Conservation (phyloP, 2,113 vertebrate genomes). For the Vanacampus margaritifer region DNA sequence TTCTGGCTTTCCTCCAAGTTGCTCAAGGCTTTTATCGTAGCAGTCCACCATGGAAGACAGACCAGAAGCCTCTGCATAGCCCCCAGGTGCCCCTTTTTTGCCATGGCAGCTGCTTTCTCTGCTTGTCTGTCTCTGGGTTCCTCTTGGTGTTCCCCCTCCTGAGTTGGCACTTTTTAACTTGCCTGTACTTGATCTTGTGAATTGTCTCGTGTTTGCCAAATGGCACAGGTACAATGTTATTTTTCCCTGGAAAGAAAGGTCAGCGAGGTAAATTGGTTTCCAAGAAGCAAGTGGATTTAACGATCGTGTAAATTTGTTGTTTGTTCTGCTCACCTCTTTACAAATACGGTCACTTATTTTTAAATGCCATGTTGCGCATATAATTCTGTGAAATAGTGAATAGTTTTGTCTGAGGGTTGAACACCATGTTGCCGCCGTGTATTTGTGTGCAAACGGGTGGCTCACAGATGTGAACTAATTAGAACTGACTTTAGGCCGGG, state of each 20-base stretch:
- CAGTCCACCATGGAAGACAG: slow-evolving; percentile 39
- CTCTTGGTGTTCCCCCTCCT: slow-evolving; percentile 8
- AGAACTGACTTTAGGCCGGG: slow-evolving; percentile 52
- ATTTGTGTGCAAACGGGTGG: slow-evolving; percentile 47
- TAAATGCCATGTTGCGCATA: not conserved
- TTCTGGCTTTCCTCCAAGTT: slow-evolving; percentile 48
- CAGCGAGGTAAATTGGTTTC: slow-evolving; percentile 1
- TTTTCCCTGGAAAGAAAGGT: slow-evolving; percentile 1
- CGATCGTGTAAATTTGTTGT: not conserved
- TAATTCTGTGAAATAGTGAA: not conserved
- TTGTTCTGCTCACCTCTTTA: not conserved
- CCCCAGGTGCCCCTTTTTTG: slow-evolving; percentile 59
- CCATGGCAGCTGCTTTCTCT: slow-evolving; percentile 45
- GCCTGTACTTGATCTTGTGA: slow-evolving; percentile 1
- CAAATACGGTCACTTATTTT: too few relatives aligned
- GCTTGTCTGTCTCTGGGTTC: slow-evolving; percentile 28
- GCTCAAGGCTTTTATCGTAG: slow-evolving; percentile 49
- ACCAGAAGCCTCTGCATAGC: slow-evolving; percentile 35
- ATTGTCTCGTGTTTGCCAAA: slow-evolving; percentile 11
- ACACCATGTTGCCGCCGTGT: slow-evolving; percentile 24
- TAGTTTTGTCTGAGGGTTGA: slow-evolving; percentile 14
- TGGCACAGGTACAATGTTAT: not conserved
- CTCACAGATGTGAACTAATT: slow-evolving; percentile 55
- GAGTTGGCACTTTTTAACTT: slow-evolving; percentile 16
- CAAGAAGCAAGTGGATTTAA: not conserved